Evolutionary conservation across 64 coral and sea anemone genomes (phyloP), one percentile per base, ranked within the genome.

Genomic region (Porites lutea): DNA sequence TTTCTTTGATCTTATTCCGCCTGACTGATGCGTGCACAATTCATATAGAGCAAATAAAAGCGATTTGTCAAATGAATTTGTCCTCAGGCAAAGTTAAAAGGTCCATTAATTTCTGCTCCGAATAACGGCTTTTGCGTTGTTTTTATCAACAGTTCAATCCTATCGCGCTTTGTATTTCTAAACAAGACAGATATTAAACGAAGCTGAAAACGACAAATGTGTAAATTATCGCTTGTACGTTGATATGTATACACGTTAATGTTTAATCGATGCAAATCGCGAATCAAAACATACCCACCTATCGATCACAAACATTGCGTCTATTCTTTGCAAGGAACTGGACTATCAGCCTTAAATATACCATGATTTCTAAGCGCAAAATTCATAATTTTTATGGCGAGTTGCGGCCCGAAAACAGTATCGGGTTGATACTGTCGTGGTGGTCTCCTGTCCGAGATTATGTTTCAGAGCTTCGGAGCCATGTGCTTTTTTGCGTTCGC

Each of bases 211-310:
- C 69, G 13, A 45, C 37, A 46, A 74, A 43, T 47, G 71, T 76
- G 73, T 51, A 76, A 76, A 76, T 76, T 76, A 82, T 82, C 43
- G 65, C 58, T 82, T 82, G 62, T 16, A 67, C 46, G 12, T 15
- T 45, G 11, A 67, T 48, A 22, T 15, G 50, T 61, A 84, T 65
- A 51, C 46, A 60, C 19, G 81, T 52, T 84, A 47, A 84, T 68
- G 64, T 19, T 84, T 68, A 68, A 84, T 82, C 60, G 23, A 68
- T 51, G 63, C n/a, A 64, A 84, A 64, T 68, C 81, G 61, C 63
- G 19, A 52, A 68, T 84, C 81, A 84, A 84, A 84, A 84, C 81
- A 84, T 49, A 46, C 63, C 81, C 63, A 66, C 62, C 81, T 48
- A 48, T 52, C 16, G 22, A 44, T 7, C 19, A 84, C 52, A 84